Conservation (phyloP, 2,888 invertebrate genomes). For the Leptinotarsa peninsularis region DNA sequence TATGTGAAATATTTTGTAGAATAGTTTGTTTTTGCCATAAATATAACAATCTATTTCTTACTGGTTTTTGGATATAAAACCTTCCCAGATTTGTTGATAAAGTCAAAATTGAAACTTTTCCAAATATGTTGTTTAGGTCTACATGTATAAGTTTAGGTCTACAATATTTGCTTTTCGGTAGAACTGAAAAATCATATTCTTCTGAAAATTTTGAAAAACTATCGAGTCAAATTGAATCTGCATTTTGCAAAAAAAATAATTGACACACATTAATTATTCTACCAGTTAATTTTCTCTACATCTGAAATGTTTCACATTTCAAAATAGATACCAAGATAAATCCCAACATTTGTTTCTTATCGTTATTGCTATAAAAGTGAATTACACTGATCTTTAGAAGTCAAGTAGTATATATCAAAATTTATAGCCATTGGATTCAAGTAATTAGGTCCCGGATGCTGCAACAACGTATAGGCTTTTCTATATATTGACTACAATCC, state of each 20-base stretch:
- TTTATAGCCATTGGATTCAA: neutral
- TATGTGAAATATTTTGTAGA: too few species aligned
- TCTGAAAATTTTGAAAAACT: neutral
- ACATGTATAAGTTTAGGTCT: too few species aligned
- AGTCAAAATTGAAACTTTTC: too few species aligned
- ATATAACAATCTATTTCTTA: too few species aligned
- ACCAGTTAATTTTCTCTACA: neutral
- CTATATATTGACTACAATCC: too few species aligned
- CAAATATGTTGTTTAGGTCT: too few species aligned
- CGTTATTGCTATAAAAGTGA: neutral
- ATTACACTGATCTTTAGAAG: neutral
- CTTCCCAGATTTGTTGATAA: too few species aligned
- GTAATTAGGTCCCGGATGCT: neutral
- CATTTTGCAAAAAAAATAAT: neutral
- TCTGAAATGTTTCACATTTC: constrained; percentile 7
- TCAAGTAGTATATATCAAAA: neutral
- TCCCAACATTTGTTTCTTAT: neutral
- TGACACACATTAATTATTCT: neutral
- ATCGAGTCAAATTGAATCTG: too few species aligned
- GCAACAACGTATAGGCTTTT: too few species aligned
- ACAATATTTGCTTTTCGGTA: too few species aligned
- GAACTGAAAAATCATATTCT: neutral
- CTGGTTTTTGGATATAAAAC: too few species aligned
- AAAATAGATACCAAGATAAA: neutral
- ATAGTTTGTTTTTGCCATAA: too few species aligned